Conservation (phyloP, 2,888 invertebrate species). For the Epiblema foenella region DNA sequence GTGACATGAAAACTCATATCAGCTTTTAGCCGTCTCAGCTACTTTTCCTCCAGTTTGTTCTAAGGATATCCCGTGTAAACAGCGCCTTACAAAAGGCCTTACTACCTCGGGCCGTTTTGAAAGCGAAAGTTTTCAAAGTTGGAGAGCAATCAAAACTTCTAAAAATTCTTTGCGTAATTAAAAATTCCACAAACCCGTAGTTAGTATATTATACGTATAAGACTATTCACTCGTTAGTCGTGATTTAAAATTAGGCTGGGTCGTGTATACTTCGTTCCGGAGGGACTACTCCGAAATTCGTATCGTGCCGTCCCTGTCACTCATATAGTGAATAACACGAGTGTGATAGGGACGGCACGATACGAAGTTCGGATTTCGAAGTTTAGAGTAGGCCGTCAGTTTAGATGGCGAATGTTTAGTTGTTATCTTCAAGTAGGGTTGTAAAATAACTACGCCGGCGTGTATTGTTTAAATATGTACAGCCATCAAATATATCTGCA, state of each 20-base stretch:
- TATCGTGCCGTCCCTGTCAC: no score
- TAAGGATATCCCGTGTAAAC: constrained; percentile 62
- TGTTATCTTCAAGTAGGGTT: no score
- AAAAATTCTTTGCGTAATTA: constrained; percentile 70
- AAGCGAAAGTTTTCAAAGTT: constrained; percentile 64
- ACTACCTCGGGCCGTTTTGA: constrained; percentile 58
- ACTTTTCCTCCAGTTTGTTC: constrained; percentile 57
- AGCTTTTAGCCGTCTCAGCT: constrained; percentile 40
- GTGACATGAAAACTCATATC: constrained; percentile 29
- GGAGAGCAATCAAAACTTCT: constrained; percentile 66
- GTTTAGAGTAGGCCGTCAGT: no score
- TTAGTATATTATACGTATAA: constrained; percentile 26
- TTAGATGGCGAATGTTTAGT: no score
- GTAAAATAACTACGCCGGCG: no score
- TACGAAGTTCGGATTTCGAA: no score
- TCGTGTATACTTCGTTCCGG: no score
- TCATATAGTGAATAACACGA: no score
- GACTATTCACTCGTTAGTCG: constrained; percentile 21
- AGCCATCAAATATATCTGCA: no score
- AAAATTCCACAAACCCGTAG: constrained; percentile 52
- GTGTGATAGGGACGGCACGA: no score
- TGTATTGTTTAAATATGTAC: no score
- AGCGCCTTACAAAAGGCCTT: constrained; percentile 66
- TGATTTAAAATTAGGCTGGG: neutral
- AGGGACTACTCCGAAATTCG: no score